Conservation (phyloP, 2,113 vertebrate genomes). For the Micronycteris hirsuta region DNA sequence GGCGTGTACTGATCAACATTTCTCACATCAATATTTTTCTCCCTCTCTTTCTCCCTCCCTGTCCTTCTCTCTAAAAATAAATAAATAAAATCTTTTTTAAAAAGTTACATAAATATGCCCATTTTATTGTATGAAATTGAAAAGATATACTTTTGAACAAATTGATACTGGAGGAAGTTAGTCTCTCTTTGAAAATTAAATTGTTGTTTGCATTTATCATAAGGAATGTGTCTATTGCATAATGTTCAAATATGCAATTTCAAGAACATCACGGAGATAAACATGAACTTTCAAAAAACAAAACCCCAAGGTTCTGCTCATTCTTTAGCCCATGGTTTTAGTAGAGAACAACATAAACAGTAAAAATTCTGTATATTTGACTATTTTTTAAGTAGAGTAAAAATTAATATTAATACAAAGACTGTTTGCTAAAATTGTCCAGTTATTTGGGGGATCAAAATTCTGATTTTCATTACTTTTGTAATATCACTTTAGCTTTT, state of each 20-base stretch:
- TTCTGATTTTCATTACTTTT: neutral
- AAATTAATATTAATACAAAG: neutral
- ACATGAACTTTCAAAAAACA: neutral
- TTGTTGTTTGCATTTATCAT: neutral
- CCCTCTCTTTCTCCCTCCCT: too few relatives aligned
- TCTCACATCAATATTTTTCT: too few relatives aligned
- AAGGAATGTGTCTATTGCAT: neutral
- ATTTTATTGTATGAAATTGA: neutral
- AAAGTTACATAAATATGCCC: neutral
- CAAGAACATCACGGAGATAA: neutral
- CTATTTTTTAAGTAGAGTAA: neutral
- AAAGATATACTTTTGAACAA: neutral
- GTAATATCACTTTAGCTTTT: neutral
- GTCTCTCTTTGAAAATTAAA: slow-evolving; percentile 10
- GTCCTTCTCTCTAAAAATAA: too few relatives aligned
- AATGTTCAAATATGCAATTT: neutral
- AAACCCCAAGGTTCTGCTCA: neutral
- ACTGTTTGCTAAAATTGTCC: neutral
- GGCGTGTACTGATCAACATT: too few relatives aligned
- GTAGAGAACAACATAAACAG: neutral
- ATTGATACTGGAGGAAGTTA: neutral
- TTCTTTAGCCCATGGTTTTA: neutral
- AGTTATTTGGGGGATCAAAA: neutral
- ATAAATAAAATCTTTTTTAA: too few relatives aligned
- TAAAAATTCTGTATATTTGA: neutral